Conservation (phyloP, 2,113 vertebrate species). For the rabbit (Oryctolagus cuniculus) region DNA sequence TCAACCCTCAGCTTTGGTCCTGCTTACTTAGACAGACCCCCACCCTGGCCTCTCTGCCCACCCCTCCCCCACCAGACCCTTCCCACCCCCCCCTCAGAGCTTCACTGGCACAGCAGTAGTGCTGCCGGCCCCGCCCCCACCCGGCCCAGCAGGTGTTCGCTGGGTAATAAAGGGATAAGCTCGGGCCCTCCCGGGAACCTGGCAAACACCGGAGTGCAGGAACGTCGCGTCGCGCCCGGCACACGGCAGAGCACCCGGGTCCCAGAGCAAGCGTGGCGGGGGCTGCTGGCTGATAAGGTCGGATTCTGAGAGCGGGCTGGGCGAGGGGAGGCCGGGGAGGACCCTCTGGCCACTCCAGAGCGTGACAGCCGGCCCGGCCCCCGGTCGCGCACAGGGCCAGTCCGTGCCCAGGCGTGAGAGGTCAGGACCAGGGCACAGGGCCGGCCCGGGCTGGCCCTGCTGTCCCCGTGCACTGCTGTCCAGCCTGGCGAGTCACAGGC, state of each 20-base stretch:
- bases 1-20: background rate
- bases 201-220: constrained; percentile 51
- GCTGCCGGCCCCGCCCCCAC: background rate
- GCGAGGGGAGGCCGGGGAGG: rapidly evolving
- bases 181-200: background rate
- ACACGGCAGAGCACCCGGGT: constrained; percentile 47
- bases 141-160: background rate
- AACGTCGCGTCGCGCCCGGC: background rate
- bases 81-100: background rate
- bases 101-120: no score
- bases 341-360: background rate
- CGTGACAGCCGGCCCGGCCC: no score
- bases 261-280: background rate
- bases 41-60: background rate
- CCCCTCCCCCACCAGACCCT: background rate
- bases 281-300: background rate
- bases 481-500: background rate
- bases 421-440: background rate
- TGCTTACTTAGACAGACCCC: background rate
- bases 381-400: no score
- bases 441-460: rapidly evolving
- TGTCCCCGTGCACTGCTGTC: background rate
- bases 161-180: constrained; percentile 52
- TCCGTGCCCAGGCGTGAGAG: background rate
- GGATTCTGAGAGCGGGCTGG: background rate